Percentiles rank a stretch among this genome's conserved stretches.
Evolutionary conservation across 2,113 vertebrate genomes (phyloP).

Genomic region (Bettongia penicillata): DNA sequence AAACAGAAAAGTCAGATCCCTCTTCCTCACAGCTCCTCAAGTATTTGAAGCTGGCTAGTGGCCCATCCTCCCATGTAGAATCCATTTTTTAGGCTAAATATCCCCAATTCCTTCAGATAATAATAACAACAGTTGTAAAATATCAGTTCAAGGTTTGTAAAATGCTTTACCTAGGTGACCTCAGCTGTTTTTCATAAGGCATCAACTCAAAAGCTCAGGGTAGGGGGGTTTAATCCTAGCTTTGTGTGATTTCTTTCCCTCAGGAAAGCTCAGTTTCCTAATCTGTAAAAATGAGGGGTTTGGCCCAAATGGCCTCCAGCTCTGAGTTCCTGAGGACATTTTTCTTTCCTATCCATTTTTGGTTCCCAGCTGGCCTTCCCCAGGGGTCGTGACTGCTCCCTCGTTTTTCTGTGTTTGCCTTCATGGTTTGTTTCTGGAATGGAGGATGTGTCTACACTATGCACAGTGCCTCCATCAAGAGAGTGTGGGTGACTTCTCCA

Average conservation of each 20-base stretch:
- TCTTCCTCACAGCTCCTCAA: too few relatives aligned
- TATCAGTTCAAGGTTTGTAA: too few relatives aligned
- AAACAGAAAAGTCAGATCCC: too few relatives aligned
- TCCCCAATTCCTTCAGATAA: neutral
- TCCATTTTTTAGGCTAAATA: neutral
- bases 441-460: neutral
- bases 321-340: neutral
- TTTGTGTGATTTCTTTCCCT: too few relatives aligned
- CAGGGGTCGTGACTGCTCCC: neutral
- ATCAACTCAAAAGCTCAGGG: neutral
- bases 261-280: neutral
- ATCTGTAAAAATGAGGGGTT: neutral
- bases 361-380: neutral
- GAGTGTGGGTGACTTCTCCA: neutral
- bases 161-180: too few relatives aligned
- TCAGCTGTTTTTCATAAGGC: neutral
- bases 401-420: neutral
- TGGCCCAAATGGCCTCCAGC: neutral
- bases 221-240: too few relatives aligned
- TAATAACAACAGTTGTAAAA: neutral
- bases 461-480: neutral
- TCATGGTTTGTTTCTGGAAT: neutral
- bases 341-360: conserved; percentile 8
- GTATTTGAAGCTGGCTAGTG: neutral
- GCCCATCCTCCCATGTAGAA: too few relatives aligned